A percentile compares a stretch with the other conserved stretches of the same genome.
These are phyloP conservation scores for Sandelia bainsii DNA, from an alignment of 2,797 vertebrate species.

Conservation along the genomic window DNA sequence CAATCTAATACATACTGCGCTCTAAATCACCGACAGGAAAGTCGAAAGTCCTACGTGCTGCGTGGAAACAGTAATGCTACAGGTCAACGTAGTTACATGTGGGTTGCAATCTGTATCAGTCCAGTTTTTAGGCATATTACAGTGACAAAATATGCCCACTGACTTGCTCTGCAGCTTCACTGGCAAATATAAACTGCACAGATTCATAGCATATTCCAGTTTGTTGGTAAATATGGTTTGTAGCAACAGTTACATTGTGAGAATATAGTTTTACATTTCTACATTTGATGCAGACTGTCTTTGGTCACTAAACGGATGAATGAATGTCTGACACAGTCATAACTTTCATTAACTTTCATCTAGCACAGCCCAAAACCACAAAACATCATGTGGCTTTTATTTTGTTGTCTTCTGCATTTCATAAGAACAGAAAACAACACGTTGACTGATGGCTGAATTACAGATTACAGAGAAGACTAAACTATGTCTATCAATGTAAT, in stretches of 20 bases:
- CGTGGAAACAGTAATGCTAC: background rate
- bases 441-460: background rate
- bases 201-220: background rate
- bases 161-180: background rate
- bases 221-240: background rate
- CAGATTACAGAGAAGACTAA: too few relatives aligned
- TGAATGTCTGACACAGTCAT: too few relatives aligned
- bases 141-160: background rate
- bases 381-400: background rate
- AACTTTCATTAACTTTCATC: background rate
- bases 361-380: background rate
- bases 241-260: background rate
- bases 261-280: background rate
- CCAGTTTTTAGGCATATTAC: background rate
- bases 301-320: too few relatives aligned
- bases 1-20: background rate
- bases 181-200: background rate
- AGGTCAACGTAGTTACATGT: background rate
- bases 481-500: too few relatives aligned
- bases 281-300: background rate
- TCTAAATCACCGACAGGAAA: slow-evolving; percentile 6
- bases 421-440: background rate
- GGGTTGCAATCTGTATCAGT: background rate
- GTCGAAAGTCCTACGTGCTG: background rate
- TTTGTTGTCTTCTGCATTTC: background rate